Percentiles rank a stretch among this genome's conserved stretches.
phyloP scores from a whole-genome alignment of 2,797 vertebrate genomes.

The Parauchenoglanis ngamensis region DNA sequence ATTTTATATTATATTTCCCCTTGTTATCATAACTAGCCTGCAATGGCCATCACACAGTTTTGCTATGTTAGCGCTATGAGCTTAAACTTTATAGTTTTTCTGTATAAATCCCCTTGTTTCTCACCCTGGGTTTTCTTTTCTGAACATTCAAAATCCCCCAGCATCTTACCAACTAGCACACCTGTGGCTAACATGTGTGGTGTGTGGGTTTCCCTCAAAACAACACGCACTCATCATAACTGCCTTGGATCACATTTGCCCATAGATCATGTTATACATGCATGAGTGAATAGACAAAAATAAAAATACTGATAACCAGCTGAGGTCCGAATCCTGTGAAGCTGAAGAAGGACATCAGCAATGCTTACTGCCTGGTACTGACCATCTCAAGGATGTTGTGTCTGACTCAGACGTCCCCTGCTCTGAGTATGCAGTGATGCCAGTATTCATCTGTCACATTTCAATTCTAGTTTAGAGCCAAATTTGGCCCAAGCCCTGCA shows the following conservation, averaged over 20 bases:
- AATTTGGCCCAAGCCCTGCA: background rate
- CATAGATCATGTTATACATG: background rate
- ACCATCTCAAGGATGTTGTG: background rate
- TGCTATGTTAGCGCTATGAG: background rate
- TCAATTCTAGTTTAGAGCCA: background rate
- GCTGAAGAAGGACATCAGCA: background rate
- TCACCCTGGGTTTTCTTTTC: background rate
- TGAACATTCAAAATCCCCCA: background rate
- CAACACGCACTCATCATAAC: background rate
- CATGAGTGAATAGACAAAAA: background rate
- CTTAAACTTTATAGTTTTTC: background rate
- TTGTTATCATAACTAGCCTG: background rate
- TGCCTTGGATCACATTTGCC: background rate
- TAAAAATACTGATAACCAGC: background rate
- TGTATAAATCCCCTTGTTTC: background rate
- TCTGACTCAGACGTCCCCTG: background rate
- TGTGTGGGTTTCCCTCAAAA: constrained; percentile 8
- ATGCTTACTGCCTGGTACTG: background rate
- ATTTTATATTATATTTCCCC: background rate
- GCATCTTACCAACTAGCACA: background rate
- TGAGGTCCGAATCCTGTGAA: background rate
- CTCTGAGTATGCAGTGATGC: background rate
- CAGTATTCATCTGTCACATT: background rate
- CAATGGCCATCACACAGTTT: background rate
- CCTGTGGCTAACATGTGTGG: constrained; percentile 6